phyloP scores from a whole-genome alignment of 2,113 vertebrate genomes.

The Parotia lawesii region DNA sequence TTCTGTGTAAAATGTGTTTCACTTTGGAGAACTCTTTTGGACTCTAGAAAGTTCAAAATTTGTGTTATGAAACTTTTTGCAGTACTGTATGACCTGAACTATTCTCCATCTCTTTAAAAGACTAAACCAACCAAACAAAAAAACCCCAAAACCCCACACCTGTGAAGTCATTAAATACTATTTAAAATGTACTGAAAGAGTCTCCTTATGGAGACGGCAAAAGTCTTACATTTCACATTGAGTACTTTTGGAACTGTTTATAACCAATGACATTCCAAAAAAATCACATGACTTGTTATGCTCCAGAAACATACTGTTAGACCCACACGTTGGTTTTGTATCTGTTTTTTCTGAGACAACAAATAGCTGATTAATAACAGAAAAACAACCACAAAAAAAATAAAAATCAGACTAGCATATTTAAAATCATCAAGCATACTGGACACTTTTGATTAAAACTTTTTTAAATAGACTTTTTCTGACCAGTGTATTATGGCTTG shows the following conservation, averaged over 20 bases:
- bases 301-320: not conserved
- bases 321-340: not conserved
- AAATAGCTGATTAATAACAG: not conserved
- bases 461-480: not conserved
- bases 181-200: not conserved
- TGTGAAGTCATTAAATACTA: not conserved
- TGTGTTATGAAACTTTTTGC: not conserved
- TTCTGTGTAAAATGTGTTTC: not conserved
- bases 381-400: not conserved
- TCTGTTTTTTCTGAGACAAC: not conserved
- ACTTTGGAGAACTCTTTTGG: not conserved
- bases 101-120: not conserved
- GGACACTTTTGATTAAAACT: not conserved
- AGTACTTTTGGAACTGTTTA: not conserved
- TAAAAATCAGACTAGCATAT: not conserved
- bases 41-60: not conserved
- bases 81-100: not conserved
- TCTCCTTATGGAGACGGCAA: not conserved
- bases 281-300: not conserved
- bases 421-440: not conserved
- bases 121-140: not conserved
- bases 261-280: not conserved
- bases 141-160: rapidly evolving
- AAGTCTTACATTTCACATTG: not conserved
- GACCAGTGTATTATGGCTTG: not conserved